These are phyloP conservation scores for Collichthys lucidus DNA, from an alignment of 2,113 vertebrate species.

Conservation along the genomic window DNA sequence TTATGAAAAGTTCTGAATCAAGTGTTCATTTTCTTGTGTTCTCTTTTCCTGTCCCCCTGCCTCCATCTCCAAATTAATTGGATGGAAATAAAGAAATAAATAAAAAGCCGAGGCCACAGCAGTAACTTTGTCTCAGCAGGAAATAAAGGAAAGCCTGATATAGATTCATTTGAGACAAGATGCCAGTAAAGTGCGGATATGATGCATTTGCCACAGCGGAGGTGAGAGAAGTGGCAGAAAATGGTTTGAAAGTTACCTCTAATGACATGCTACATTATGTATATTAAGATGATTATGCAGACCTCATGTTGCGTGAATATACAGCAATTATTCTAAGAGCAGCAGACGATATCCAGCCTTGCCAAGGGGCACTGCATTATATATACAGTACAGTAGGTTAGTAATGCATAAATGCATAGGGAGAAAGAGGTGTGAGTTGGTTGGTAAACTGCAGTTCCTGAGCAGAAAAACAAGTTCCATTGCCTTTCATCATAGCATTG, in stretches of 20 bases:
- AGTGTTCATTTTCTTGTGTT: neutral
- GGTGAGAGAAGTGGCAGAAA: constrained; percentile 7
- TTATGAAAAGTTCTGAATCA: constrained; percentile 15
- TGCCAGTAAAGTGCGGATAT: constrained; percentile 21
- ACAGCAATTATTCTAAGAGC: constrained; percentile 30
- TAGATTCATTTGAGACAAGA: constrained; percentile 11
- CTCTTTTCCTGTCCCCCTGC: neutral
- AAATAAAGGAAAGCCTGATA: constrained; percentile 4
- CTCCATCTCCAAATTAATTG: constrained; percentile 21
- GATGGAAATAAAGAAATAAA: neutral
- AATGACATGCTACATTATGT: constrained; percentile 25
- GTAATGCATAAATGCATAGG: constrained; percentile 43
- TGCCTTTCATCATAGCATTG: neutral
- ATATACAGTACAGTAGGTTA: constrained; percentile 16
- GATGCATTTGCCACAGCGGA: constrained; percentile 23
- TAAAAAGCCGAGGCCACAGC: constrained; percentile 4
- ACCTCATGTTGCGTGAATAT: constrained; percentile 29
- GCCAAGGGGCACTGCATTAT: constrained; percentile 26
- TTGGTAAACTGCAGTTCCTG: constrained; percentile 11
- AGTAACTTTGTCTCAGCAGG: constrained; percentile 8
- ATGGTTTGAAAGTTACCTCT: constrained; percentile 18
- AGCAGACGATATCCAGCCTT: constrained; percentile 11
- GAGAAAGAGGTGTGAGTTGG: neutral
- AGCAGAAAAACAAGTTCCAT: constrained; percentile 44
- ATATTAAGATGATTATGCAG: constrained; percentile 48